These are phyloP conservation scores for Melanogrammus aeglefinus DNA, from an alignment of 2,797 vertebrate genomes.

Conservation along the genomic window DNA sequence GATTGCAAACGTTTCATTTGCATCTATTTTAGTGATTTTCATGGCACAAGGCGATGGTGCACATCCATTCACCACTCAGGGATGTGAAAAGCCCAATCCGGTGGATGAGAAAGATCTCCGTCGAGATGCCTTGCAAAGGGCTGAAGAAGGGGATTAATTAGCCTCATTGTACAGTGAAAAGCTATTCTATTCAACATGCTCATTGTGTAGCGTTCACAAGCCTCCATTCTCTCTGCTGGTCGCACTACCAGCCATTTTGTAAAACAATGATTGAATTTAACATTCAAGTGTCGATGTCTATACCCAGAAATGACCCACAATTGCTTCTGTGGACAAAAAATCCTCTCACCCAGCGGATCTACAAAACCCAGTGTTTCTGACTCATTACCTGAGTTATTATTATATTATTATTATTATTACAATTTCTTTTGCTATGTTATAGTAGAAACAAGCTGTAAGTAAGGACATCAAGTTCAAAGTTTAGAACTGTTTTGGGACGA, in stretches of 20 bases:
- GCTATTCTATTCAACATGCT: constrained; percentile 1
- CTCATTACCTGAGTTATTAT: not conserved
- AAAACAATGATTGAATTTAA: not conserved
- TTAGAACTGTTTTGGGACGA: not conserved
- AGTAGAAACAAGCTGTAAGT: too few relatives aligned
- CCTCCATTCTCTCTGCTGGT: not conserved
- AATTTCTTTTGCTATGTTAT: not conserved
- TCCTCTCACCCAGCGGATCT: not conserved
- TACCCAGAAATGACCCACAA: not conserved
- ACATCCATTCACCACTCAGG: not conserved
- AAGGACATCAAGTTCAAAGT: not conserved
- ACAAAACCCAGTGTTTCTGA: not conserved
- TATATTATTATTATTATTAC: too few relatives aligned
- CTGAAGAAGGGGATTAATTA: not conserved
- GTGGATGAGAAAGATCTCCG: not conserved
- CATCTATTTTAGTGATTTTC: not conserved
- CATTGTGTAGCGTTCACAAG: not conserved
- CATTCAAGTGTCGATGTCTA: not conserved
- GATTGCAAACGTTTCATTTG: not conserved
- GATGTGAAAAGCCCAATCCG: not conserved
- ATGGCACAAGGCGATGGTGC: not conserved
- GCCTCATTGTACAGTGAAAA: not conserved
- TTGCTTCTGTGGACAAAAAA: not conserved
- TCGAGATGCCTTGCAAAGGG: not conserved
- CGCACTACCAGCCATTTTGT: not conserved